Evolutionary conservation across 1,140 invertebrate genomes (phyloP).

Genomic region (Yoshiicerus persimilis): DNA sequence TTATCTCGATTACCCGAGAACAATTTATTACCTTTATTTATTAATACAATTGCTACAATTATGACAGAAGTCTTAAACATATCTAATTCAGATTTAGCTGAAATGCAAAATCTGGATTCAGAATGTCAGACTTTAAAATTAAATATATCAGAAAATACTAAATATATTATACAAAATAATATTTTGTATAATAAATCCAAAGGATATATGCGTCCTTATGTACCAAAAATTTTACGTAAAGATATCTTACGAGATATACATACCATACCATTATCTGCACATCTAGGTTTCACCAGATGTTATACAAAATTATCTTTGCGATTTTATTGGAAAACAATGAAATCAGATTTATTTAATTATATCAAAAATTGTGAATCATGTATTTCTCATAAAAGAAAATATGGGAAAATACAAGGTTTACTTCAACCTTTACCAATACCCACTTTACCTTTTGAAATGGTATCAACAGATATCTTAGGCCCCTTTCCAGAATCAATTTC

Average conservation of each 20-base stretch:
- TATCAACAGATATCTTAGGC: slow-evolving; percentile 51
- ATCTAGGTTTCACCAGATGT: neutral
- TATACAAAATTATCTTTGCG: neutral
- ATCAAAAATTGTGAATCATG: neutral
- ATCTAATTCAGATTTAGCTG: neutral
- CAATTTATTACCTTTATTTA: neutral
- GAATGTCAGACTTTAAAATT: neutral
- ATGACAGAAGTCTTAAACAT: neutral
- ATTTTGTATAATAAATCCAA: neutral
- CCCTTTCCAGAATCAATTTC: slow-evolving; percentile 47
- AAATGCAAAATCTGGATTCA: neutral
- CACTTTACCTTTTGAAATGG: slow-evolving; percentile 42
- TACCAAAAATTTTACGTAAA: neutral
- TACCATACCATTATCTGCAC: neutral
- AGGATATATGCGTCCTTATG: neutral
- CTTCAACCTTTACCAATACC: slow-evolving; percentile 51
- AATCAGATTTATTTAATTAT: neutral
- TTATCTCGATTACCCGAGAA: neutral
- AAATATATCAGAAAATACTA: neutral
- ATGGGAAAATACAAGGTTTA: slow-evolving; percentile 45
- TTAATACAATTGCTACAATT: neutral
- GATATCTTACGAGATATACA: neutral
- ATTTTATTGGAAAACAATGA: neutral
- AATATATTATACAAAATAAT: neutral
- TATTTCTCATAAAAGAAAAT: slow-evolving; percentile 44